phyloP scores from a whole-genome alignment of 1,140 invertebrate genomes.

The Aphaenogaster floridana region DNA sequence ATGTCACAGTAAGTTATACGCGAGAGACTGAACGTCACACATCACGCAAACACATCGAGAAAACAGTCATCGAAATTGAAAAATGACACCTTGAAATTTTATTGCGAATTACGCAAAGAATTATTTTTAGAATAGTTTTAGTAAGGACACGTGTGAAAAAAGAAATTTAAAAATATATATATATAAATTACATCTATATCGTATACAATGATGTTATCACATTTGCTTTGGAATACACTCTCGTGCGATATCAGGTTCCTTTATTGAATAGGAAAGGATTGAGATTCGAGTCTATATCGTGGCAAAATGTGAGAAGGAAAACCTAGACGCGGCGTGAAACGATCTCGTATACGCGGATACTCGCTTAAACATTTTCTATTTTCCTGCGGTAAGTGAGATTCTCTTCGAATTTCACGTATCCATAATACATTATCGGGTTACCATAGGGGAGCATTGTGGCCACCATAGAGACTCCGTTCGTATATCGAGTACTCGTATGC shows the following conservation, averaged over 20 bases:
- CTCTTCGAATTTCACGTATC: conserved; percentile 77
- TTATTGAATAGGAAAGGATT: not conserved
- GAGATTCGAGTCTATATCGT: not conserved
- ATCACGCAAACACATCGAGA: not conserved
- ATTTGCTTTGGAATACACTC: not conserved
- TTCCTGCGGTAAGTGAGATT: conserved; percentile 68
- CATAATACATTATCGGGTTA: conserved; percentile 78
- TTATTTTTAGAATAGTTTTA: not conserved
- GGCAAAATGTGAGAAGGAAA: conserved; percentile 44
- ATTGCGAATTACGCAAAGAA: not conserved
- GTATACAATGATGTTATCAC: not conserved
- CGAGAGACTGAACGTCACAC: not conserved
- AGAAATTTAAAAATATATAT: not conserved
- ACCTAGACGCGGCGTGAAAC: conserved; percentile 60
- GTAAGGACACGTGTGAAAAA: not conserved
- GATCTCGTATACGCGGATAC: conserved; percentile 64
- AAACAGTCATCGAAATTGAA: not conserved
- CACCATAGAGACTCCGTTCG: conserved; percentile 69
- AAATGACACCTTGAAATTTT: not conserved
- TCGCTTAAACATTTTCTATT: conserved; percentile 76
- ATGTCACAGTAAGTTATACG: not conserved
- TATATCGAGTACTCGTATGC: conserved; percentile 65
- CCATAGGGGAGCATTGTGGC: conserved; percentile 77
- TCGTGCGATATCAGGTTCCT: not conserved
- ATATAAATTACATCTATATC: not conserved